Evolutionary conservation across 2,888 invertebrate species (phyloP).

Genomic region (Patella depressa): DNA sequence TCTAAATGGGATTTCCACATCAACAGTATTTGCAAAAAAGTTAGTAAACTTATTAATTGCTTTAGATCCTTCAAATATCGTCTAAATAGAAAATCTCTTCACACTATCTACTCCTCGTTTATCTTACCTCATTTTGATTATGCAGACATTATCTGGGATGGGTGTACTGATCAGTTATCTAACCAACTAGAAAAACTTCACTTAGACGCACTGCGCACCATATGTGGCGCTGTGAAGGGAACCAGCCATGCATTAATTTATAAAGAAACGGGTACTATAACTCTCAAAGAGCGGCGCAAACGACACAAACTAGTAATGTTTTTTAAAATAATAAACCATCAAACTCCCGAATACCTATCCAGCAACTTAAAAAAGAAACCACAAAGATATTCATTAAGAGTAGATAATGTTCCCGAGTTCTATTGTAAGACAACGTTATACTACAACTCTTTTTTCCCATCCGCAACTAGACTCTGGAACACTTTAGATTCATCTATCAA

Average conservation of each 20-base stretch:
- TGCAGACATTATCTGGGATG: neutral
- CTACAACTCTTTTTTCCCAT: conserved; percentile 4
- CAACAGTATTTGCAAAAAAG: too few species aligned
- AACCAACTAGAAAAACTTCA: neutral
- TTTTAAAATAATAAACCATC: neutral
- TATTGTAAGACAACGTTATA: neutral
- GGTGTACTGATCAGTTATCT: neutral
- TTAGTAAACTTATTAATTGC: neutral
- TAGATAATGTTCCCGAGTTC: neutral
- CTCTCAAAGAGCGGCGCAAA: neutral
- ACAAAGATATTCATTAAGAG: neutral
- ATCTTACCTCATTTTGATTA: conserved; percentile 8
- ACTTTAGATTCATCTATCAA: neutral
- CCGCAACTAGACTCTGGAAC: neutral
- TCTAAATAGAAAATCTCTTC: conserved; percentile 4
- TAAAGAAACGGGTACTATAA: neutral
- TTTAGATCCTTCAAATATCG: conserved; percentile 7
- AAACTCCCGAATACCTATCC: neutral
- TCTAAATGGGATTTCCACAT: too few species aligned
- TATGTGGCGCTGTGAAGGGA: conserved; percentile 3
- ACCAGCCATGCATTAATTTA: conserved; percentile 8
- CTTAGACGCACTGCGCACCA: conserved; percentile 1
- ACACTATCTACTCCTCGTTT: neutral
- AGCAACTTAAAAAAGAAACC: neutral
- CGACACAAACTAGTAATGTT: neutral